Conservation (phyloP, 2,888 invertebrate genomes). For the Ryuthela nishihirai region DNA sequence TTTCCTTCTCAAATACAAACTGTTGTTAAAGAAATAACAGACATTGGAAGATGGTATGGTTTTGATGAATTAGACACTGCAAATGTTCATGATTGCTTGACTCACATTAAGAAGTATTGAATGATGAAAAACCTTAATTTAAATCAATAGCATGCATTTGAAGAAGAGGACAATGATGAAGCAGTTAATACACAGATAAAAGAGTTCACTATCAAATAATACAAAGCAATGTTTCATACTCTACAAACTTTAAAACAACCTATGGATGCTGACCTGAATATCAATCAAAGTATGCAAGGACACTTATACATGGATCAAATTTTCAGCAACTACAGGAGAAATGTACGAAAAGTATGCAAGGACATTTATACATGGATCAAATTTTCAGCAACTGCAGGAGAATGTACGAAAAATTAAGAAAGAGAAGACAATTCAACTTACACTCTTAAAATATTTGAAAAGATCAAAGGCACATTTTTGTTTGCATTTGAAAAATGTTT, state of each 20-base stretch:
- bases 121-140: not conserved
- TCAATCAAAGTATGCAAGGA: not conserved
- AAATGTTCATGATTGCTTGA: not conserved
- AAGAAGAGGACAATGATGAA: not conserved
- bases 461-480: too few species aligned
- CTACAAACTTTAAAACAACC: not conserved
- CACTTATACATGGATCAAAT: not conserved
- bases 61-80: not conserved
- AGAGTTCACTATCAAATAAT: not conserved
- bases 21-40: not conserved
- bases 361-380: too few species aligned
- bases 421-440: too few species aligned
- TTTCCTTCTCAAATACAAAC: not conserved
- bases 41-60: not conserved
- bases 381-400: too few species aligned
- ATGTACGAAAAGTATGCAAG: too few species aligned
- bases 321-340: too few species aligned
- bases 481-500: too few species aligned
- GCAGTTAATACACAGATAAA: not conserved
- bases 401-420: too few species aligned
- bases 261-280: not conserved
- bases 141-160: not conserved
- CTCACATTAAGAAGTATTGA: not conserved
- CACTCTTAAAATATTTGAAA: too few species aligned
- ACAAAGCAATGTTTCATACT: not conserved